Base-by-base conservation (phyloP, 1,140 invertebrate genomes). In the Glossosoma conforme region DNA sequence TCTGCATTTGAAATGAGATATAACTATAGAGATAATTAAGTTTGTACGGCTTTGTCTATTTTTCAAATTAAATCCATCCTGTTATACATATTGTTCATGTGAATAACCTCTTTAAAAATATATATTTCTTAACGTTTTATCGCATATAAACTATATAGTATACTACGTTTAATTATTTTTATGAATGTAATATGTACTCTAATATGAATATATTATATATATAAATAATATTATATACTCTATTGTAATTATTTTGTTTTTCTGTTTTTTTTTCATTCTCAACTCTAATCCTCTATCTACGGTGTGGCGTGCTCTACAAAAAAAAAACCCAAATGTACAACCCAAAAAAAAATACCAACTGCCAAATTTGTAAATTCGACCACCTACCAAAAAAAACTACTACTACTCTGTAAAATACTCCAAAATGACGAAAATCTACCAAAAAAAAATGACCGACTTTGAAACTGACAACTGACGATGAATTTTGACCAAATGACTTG, bases 201-300 rank as follows among this genome's bases (percentile, higher is more conserved):
- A n/a, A n/a, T n/a, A n/a, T n/a, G n/a, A n/a, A n/a, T n/a, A n/a
- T n/a, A n/a, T n/a, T n/a, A n/a, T n/a, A n/a, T n/a, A n/a, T n/a
- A n/a, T n/a, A n/a, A n/a, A n/a, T n/a, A n/a, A n/a, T n/a, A n/a
- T n/a, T n/a, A n/a, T n/a, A n/a, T n/a, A 50, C 32, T 47, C 40
- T 56, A 41, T 52, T 52, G 49, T 48, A 49, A 57, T 53, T 52
- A 45, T 43, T 47, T 48, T 52, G 52, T 57, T 45, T 58, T 54
- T 54, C 37, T 52, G 20, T 51, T 56, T 58, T 58, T 51, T 58
- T 58, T 58, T 52, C 52, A 58, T 48, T 58, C 48, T 58, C 56
- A 58, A 54, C 56, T 58, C 38, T 58, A 58, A 58, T 52, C 55
- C 51, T 50, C 45, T 52, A 28, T 36, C 46, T 51, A 41, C 52